These are phyloP conservation scores for Hermaeophaga mercurialis DNA, from an alignment of 2,888 invertebrate species.

Conservation along the genomic window DNA sequence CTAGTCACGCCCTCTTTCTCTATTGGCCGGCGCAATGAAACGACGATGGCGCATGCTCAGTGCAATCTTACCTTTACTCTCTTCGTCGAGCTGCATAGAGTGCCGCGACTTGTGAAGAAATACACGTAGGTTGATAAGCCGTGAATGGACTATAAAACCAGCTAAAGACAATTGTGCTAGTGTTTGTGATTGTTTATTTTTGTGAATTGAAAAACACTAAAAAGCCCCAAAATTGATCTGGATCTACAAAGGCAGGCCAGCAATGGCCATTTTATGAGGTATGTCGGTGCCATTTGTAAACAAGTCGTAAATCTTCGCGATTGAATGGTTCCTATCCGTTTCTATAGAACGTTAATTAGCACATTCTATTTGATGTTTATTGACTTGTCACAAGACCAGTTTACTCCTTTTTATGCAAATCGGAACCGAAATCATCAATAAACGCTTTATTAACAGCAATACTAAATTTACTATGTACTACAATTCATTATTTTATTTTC, in stretches of 20 bases:
- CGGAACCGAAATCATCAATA: slow-evolving; percentile 9
- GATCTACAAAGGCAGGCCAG: slow-evolving; percentile 76
- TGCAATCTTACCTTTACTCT: slow-evolving; percentile 39
- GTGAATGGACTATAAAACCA: slow-evolving; percentile 27
- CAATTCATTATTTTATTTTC: slow-evolving; percentile 4
- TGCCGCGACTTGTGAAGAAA: slow-evolving; percentile 52
- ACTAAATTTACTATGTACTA: too few species aligned
- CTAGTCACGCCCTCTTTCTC: slow-evolving; percentile 48
- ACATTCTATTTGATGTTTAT: slow-evolving; percentile 34
- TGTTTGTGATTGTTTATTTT: slow-evolving; percentile 37
- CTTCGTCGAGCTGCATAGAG: slow-evolving; percentile 47
- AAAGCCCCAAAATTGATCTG: slow-evolving; percentile 74
- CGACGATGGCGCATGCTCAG: slow-evolving; percentile 49
- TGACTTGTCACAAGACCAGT: slow-evolving; percentile 33
- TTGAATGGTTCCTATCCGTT: slow-evolving; percentile 26
- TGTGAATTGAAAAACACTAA: slow-evolving; percentile 34
- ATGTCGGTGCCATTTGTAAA: slow-evolving; percentile 37
- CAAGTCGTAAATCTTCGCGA: slow-evolving; percentile 38
- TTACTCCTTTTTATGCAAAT: slow-evolving; percentile 26
- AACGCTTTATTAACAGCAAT: slow-evolving; percentile 7
- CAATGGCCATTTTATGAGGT: slow-evolving; percentile 79
- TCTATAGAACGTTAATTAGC: slow-evolving; percentile 36
- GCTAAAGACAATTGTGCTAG: slow-evolving; percentile 35
- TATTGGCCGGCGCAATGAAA: slow-evolving; percentile 49
- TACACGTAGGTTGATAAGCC: slow-evolving; percentile 53